Evolutionary conservation across 2,113 vertebrate species (phyloP).

Genomic region (Protomyctophum bolini): DNA sequence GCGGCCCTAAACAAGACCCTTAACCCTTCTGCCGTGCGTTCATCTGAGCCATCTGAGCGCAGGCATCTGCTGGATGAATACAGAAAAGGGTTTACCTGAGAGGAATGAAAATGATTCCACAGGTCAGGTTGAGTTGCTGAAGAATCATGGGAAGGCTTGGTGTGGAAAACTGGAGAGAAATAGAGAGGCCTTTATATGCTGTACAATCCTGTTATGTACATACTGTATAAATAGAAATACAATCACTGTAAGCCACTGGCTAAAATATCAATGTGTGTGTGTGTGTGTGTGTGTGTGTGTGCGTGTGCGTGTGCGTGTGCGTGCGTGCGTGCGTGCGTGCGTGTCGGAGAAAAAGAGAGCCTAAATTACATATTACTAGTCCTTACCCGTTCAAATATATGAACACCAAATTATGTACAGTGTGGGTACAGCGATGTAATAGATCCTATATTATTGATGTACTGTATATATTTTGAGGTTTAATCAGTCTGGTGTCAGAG

Average conservation of each 20-base stretch:
- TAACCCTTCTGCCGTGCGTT: too few species aligned
- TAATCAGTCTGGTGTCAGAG: too few species aligned
- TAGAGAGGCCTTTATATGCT: not conserved
- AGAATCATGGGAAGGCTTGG: slow-evolving; percentile 87
- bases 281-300: not conserved
- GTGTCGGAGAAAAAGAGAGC: not conserved
- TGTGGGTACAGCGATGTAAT: too few species aligned
- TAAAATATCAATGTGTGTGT: not conserved
- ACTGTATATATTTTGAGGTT: too few species aligned
- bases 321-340: not conserved
- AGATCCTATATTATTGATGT: too few species aligned
- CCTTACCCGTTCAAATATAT: too few species aligned
- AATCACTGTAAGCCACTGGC: not conserved
- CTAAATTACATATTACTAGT: too few species aligned
- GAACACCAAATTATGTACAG: too few species aligned
- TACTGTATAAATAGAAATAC: not conserved
- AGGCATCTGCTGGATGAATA: too few species aligned
- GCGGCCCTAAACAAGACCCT: too few species aligned
- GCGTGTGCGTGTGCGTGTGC: not conserved
- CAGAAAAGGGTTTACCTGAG: slow-evolving; percentile 80
- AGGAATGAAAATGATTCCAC: slow-evolving; percentile 90
- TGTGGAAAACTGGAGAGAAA: slow-evolving; percentile 81
- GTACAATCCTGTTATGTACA: too few species aligned
- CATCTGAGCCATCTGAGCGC: too few species aligned
- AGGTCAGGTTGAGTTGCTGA: slow-evolving; percentile 93